Evolutionary conservation across 2,888 invertebrate species (phyloP).

Genomic region (Argyresthia goedartella): DNA sequence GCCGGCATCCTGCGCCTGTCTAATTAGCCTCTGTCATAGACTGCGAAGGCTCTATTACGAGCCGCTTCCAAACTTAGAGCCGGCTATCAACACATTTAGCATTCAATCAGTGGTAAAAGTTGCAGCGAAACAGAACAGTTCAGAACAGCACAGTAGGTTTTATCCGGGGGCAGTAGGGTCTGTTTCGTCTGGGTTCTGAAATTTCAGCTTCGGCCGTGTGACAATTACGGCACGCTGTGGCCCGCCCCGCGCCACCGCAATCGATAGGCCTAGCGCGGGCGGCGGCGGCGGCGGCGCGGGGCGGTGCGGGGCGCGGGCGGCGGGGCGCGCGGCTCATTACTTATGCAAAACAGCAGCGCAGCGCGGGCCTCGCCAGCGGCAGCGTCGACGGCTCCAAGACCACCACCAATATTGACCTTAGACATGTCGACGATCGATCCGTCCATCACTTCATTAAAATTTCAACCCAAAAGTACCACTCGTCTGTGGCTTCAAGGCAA

Average conservation of each 20-base stretch:
- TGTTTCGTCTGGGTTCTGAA: constrained; percentile 44
- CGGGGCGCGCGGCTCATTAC: constrained; percentile 36
- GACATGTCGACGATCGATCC: constrained; percentile 18
- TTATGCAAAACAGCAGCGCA: constrained; percentile 65
- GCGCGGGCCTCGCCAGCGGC: constrained; percentile 6
- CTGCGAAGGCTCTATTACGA: constrained; percentile 70
- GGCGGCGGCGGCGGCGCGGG: constrained; percentile 58
- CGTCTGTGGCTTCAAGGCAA: too few relatives aligned
- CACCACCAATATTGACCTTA: constrained; percentile 23
- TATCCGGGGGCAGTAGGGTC: constrained; percentile 53
- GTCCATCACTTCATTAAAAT: not conserved
- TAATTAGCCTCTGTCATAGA: constrained; percentile 70
- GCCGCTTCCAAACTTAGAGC: constrained; percentile 63
- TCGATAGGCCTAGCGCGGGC: constrained; percentile 78
- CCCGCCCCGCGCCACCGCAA: constrained; percentile 75
- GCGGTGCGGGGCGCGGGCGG: constrained; percentile 24
- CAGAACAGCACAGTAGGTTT: constrained; percentile 45
- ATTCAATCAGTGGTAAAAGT: constrained; percentile 38
- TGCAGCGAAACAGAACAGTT: constrained; percentile 24
- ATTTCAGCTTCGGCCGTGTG: constrained; percentile 54
- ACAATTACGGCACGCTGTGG: constrained; percentile 68
- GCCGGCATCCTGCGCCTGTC: constrained; percentile 62
- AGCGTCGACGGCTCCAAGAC: not conserved
- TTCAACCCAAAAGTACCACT: too few relatives aligned
- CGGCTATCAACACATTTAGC: constrained; percentile 61